A percentile compares a stretch with the other conserved stretches of the same genome.
Conservation (phyloP, 2,888 invertebrate genomes). For the Apodemia zela region DNA sequence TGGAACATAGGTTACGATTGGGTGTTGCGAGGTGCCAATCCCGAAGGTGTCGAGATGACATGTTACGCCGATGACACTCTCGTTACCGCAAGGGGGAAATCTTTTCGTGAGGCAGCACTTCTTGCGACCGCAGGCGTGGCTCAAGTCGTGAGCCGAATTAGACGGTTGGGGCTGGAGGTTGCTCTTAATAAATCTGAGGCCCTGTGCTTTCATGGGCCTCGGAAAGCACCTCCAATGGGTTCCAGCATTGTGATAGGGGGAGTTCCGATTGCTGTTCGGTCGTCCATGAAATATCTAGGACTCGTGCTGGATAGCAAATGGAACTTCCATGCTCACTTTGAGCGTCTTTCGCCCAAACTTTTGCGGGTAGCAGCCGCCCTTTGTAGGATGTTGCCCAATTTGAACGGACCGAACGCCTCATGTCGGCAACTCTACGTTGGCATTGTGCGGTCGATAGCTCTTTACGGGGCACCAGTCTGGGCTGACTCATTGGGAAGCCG, state of each 20-base stretch:
- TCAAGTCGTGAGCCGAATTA: constrained; percentile 13
- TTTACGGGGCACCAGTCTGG: no score
- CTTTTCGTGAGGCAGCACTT: constrained; percentile 16
- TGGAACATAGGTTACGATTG: no score
- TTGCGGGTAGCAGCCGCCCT: background rate
- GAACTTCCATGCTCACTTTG: background rate
- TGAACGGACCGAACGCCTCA: background rate
- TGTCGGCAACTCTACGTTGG: background rate
- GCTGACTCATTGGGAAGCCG: background rate
- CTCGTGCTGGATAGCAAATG: background rate
- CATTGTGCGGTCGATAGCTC: background rate
- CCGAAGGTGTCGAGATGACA: no score
- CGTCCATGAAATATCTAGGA: background rate
- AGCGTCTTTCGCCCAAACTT: background rate
- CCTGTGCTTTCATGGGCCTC: background rate
- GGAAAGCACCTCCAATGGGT: background rate
- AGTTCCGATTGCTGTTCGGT: background rate
- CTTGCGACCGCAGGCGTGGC: constrained; percentile 21
- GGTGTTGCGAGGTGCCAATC: no score
- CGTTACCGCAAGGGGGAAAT: background rate
- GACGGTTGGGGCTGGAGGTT: background rate
- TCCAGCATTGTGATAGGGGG: background rate
- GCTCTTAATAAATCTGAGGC: constrained; percentile 4
- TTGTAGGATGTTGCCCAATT: background rate
- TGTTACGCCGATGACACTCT: constrained; percentile 6